A percentile compares a stretch with the other conserved stretches of the same genome.
Evolutionary conservation across 1,140 invertebrate genomes (phyloP).

Genomic region (Drosophila dunni): DNA sequence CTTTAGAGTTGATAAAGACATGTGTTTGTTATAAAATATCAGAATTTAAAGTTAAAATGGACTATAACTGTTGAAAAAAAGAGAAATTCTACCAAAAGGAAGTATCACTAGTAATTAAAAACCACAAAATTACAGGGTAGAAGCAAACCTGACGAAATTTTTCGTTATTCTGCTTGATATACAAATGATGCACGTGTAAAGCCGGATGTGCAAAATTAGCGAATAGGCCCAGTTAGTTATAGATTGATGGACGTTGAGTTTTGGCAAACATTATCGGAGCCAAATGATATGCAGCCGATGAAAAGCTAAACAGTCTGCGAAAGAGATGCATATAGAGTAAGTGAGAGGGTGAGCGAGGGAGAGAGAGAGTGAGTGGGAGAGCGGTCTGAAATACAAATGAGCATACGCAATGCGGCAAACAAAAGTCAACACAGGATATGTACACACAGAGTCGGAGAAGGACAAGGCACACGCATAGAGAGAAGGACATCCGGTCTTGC

Average conservation of each 20-base stretch:
- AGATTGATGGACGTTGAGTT: slow-evolving; percentile 31
- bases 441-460: slow-evolving; percentile 2
- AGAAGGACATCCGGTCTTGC: slow-evolving; percentile 73
- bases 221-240: slow-evolving; percentile 35
- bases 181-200: not conserved
- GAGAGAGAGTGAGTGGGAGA: slow-evolving; percentile 1
- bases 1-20: too few species aligned
- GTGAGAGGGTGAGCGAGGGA: slow-evolving; percentile 35
- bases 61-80: too few species aligned
- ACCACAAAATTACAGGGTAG: too few species aligned
- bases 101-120: too few species aligned
- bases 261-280: slow-evolving; percentile 59
- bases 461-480: slow-evolving; percentile 15
- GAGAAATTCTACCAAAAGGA: too few species aligned
- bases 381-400: slow-evolving; percentile 69
- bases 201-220: not conserved
- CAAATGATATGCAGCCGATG: slow-evolving; percentile 74
- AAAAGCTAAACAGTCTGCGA: slow-evolving; percentile 56
- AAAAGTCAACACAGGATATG: slow-evolving; percentile 63
- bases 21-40: too few species aligned
- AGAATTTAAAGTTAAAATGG: too few species aligned
- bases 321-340: slow-evolving; percentile 16
- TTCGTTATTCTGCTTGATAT: not conserved
- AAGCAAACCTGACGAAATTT: too few species aligned
- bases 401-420: slow-evolving; percentile 80